phyloP scores from a whole-genome alignment of 2,113 vertebrate genomes.

The Apteryx mantelli region DNA sequence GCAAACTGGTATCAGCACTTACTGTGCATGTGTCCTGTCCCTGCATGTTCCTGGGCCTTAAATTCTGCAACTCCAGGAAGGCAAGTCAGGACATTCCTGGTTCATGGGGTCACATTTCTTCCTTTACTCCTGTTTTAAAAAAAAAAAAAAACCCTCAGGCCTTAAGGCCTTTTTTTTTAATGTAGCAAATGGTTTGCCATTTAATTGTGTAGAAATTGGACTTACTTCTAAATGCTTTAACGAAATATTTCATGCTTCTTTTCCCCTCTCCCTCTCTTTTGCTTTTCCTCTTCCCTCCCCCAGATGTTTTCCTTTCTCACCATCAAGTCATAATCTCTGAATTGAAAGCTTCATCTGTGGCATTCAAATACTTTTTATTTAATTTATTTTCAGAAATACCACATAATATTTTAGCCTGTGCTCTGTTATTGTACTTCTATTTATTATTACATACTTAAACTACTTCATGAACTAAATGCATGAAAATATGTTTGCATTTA shows the following conservation, averaged over 20 bases:
- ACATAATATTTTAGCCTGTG: background rate
- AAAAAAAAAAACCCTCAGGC: background rate
- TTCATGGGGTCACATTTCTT: background rate
- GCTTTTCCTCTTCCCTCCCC: background rate
- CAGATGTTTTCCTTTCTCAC: background rate
- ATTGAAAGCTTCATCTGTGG: background rate
- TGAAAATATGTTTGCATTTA: background rate
- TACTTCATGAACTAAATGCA: background rate
- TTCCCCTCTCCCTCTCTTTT: background rate
- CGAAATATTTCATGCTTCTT: background rate
- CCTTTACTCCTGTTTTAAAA: background rate
- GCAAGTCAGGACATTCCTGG: background rate
- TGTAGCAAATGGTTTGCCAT: background rate
- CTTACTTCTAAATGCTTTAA: background rate
- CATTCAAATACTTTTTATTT: background rate
- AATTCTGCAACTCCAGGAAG: background rate
- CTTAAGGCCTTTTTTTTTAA: background rate
- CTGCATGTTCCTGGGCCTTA: accelerated
- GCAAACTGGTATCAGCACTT: background rate
- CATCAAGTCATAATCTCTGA: background rate
- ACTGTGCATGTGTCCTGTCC: accelerated
- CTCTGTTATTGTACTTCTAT: background rate
- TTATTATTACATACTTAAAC: background rate
- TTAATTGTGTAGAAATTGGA: background rate
- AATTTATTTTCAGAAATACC: background rate